These are phyloP conservation scores for Zaprionus africanus DNA, from an alignment of 1,140 invertebrate genomes.

Conservation along the genomic window DNA sequence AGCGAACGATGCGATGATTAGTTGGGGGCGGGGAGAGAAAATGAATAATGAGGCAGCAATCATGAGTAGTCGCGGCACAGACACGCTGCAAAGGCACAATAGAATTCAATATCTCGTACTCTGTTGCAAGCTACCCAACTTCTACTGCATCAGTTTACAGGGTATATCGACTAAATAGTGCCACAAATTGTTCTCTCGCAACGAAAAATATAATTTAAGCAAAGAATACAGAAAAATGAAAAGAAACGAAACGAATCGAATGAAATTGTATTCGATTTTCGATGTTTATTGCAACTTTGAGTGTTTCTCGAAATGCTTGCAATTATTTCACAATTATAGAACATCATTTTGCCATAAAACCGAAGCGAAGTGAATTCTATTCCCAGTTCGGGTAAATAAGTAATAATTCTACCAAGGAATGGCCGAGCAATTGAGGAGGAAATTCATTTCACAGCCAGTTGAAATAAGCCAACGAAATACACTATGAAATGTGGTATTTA, in stretches of 20 bases:
- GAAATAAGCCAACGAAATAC: background rate
- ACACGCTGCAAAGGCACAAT: background rate
- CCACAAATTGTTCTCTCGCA: background rate
- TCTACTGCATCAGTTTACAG: background rate
- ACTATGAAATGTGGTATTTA: background rate
- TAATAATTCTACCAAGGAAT: background rate
- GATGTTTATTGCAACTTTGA: background rate
- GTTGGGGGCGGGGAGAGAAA: conserved; percentile 15
- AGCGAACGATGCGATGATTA: conserved; percentile 20
- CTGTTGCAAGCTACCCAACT: background rate
- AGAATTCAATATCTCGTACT: no score
- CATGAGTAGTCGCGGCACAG: background rate
- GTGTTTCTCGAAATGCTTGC: background rate
- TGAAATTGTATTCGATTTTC: background rate
- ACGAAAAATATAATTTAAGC: background rate
- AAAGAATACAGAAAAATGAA: background rate
- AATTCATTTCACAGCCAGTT: background rate
- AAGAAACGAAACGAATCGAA: background rate
- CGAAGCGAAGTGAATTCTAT: background rate
- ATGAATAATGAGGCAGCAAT: conserved; percentile 14
- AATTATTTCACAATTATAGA: conserved; percentile 11
- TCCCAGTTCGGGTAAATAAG: background rate
- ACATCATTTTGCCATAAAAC: background rate
- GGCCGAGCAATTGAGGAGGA: background rate
- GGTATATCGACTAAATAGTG: background rate